phyloP scores from a whole-genome alignment of 2,797 vertebrate species.

The Dicrostonyx torquatus region DNA sequence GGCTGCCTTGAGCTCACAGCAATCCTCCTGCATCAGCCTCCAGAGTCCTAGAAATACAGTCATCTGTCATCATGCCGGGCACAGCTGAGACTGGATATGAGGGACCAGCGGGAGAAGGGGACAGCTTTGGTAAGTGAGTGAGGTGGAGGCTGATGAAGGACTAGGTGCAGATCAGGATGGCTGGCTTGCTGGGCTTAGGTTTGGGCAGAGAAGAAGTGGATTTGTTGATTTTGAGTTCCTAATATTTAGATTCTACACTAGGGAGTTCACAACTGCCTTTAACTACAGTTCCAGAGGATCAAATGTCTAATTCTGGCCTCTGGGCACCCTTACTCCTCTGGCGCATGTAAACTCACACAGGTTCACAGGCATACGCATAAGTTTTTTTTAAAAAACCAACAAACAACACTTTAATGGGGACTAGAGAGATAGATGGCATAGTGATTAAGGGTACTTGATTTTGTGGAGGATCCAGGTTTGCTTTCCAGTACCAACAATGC shows the following conservation, averaged over 20 bases:
- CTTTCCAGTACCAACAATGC: neutral
- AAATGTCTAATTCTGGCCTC: neutral
- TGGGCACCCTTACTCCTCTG: neutral
- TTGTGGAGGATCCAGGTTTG: neutral
- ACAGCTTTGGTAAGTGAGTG: neutral
- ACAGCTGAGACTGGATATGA: neutral
- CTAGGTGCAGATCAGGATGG: neutral
- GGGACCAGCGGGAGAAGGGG: neutral
- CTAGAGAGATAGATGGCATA: neutral
- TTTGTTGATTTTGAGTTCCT: slow-evolving; percentile 17
- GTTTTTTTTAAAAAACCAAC: neutral
- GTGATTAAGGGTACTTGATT: neutral
- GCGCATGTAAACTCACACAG: neutral
- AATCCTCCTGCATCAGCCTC: neutral
- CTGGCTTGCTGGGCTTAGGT: neutral
- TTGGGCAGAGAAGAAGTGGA: neutral
- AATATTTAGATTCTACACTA: neutral
- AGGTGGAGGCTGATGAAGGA: neutral
- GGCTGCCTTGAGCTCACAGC: neutral
- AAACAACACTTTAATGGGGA: neutral
- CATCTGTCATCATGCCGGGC: neutral
- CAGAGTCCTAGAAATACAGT: neutral
- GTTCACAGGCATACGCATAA: neutral
- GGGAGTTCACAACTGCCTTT: neutral
- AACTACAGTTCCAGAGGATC: neutral